Base-by-base conservation (phyloP, 2,797 vertebrate species). In the Microcaecilia unicolor region DNA sequence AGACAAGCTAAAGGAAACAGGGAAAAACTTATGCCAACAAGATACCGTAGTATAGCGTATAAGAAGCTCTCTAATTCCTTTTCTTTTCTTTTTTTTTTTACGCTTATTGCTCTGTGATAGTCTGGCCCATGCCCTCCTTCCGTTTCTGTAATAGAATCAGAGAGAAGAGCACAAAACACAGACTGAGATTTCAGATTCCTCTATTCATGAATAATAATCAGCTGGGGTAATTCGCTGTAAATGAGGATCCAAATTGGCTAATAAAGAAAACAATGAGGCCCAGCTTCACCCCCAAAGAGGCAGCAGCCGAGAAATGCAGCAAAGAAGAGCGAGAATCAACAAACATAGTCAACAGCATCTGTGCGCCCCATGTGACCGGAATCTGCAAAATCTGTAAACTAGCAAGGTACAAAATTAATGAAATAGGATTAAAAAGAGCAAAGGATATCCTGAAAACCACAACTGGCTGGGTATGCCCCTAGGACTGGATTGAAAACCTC, bases 131-230 rank as follows among this genome's bases (percentile, higher is more conserved):
- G 7, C 10, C 19, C 25, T 6, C 13, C 16, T 10, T 25, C 18
- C 18, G 2, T 2, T 1, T 51, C 51, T 55, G 53, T 49, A 17
- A 58, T 25, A 17, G 44, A 20, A 26, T 58, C 44, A 54, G 55
- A 18, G 54, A 52, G 17, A 41, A 35, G 40, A 47, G 35, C 41
- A 61, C 54, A 34, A 68, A 64, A 60, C 52, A 15, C 60, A 25
- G 43, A 37, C 64, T 28, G 63, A 52, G 73, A 66, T 51, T 59
- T 69, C 58, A 58, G 62, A 47, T 45, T 50, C 43, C 40, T 7
- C 64, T 38, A 33, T 57, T 76, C 72, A 65, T 80, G 78, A 78
- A 76, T 80, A 79, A 69, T 78, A 78, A 76, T 72, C 71, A 81
- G 70, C 58, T 66, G 61, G 31, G 55, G 68, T 73, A 73, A 80